Evolutionary conservation across 1,140 invertebrate species (phyloP), one percentile per base, ranked within the genome.

Genomic region (Tetragnatha versicolor): DNA sequence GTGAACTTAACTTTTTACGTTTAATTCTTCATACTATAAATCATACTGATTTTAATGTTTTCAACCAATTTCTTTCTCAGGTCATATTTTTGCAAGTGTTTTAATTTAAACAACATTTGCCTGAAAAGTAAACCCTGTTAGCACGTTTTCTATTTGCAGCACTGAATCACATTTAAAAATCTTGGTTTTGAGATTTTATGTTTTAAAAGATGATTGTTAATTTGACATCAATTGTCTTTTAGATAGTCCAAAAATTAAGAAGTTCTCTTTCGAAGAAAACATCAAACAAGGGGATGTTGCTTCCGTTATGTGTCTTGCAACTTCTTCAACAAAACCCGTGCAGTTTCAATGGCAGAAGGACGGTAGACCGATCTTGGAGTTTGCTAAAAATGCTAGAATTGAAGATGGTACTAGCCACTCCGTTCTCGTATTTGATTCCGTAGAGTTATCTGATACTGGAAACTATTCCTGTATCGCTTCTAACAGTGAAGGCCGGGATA

Each of bases 401-500:
- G 35, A 55, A 79, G 61, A 65, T 65, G 72, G 63, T n/a, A 33
- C 73, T 14, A 45, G 84, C 77, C 84, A 82, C 39, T 86, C 84
- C 75, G 87, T 93, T 81, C 86, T 97, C 76, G 90, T 90, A 37
- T 94, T 96, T 76, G 90, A 92, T 79, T 89, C 91, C 17, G 91
- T 91, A 70, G 90, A 89, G 81, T 90, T 92, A 58, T 88, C 89
- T 82, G 92, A 94, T 86, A 89, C 88, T 88, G 92, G 93, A 68
- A 92, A 93, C 85, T 95, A 94, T 85, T 91, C 92, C 0, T 98
- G 96, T 85, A 89, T 92, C 81, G 96, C 96, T 9, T 93, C 95
- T 84, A 98, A 98, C 86, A 91, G 92, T 17, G 96, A 94, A 85
- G 95, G 95, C 37, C 92, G 93, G 81, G 95, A 96, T 83, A 93